Percentiles rank a stretch among this genome's conserved stretches.
phyloP scores from a whole-genome alignment of 2,888 invertebrate genomes.

The Steromphala cineraria region DNA sequence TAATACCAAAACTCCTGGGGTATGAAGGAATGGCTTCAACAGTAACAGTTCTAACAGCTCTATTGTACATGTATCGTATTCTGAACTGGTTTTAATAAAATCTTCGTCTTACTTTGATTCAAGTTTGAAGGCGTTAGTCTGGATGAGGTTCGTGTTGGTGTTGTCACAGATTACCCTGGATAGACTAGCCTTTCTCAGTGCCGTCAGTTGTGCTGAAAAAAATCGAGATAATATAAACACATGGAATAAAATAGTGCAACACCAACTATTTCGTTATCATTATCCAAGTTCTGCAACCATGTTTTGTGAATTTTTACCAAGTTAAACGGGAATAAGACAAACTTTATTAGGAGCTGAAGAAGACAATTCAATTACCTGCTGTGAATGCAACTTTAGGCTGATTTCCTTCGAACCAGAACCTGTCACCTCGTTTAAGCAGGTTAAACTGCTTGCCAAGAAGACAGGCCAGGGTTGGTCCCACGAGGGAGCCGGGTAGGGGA shows the following conservation, averaged over 20 bases:
- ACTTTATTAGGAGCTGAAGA: background rate
- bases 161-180: conserved; percentile 35
- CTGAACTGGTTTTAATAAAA: too few relatives aligned
- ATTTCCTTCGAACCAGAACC: conserved; percentile 88
- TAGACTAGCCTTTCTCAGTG: conserved; percentile 28
- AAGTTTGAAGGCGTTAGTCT: conserved; percentile 21
- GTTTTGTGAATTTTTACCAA: too few relatives aligned
- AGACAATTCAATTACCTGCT: background rate
- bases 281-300: too few relatives aligned
- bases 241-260: too few relatives aligned
- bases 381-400: conserved; percentile 2
- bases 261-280: too few relatives aligned
- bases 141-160: conserved; percentile 15
- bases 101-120: background rate
- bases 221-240: too few relatives aligned
- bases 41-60: too few relatives aligned
- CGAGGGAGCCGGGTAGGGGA: conserved; percentile 83
- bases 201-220: conserved; percentile 34
- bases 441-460: conserved; percentile 89
- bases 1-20: too few relatives aligned
- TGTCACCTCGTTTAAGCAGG: conserved; percentile 86
- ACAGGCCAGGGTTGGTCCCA: conserved; percentile 90
- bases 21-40: too few relatives aligned
- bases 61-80: too few relatives aligned
- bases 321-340: too few relatives aligned